Conservation (phyloP, 2,888 invertebrate genomes). For the Archips xylosteana region DNA sequence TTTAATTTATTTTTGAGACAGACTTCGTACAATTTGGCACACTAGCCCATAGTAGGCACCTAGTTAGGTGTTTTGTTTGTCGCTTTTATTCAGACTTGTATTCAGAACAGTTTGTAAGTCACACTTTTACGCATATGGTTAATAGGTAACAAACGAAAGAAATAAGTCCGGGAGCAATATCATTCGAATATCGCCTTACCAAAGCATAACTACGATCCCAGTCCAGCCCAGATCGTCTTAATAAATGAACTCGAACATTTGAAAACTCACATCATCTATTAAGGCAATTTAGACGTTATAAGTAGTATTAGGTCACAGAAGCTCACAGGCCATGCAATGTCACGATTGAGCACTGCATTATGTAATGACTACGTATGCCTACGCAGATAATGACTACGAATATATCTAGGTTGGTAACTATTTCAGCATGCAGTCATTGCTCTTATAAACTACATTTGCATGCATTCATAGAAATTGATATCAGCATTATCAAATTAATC, state of each 20-base stretch:
- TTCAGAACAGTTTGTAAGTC: no score
- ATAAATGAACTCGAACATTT: constrained; percentile 19
- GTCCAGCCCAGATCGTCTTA: neutral
- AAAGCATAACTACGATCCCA: neutral
- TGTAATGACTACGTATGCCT: constrained; percentile 29
- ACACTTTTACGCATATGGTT: no score
- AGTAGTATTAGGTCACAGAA: constrained; percentile 50
- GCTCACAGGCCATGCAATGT: constrained; percentile 55
- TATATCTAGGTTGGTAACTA: constrained; percentile 14
- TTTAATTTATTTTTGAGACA: no score
- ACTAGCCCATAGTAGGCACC: no score
- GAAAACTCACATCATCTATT: constrained; percentile 43
- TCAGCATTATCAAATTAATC: neutral
- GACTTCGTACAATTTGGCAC: no score
- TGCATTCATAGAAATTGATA: constrained; percentile 1
- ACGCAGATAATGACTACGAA: constrained; percentile 10
- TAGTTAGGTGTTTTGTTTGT: no score
- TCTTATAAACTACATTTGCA: neutral
- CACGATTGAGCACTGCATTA: constrained; percentile 27
- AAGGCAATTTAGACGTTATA: constrained; percentile 54
- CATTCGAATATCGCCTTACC: no score
- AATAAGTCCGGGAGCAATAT: no score
- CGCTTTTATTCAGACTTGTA: no score
- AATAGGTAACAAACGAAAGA: no score
- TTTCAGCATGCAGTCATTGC: constrained; percentile 9